These are phyloP conservation scores for Ammodytes dubius DNA, from an alignment of 2,113 vertebrate species.

Conservation along the genomic window DNA sequence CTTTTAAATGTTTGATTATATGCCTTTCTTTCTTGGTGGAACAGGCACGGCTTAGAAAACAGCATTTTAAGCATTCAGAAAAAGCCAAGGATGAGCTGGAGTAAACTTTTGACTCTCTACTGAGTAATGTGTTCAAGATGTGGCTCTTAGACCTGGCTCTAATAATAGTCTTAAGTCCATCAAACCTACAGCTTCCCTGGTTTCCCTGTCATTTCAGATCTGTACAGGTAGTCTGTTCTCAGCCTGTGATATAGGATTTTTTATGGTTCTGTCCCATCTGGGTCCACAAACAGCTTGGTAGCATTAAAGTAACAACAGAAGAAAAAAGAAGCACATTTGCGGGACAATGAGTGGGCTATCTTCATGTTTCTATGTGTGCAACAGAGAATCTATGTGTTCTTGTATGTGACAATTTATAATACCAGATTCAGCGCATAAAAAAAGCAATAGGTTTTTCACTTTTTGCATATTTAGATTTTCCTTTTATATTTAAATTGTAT, in stretches of 20 bases:
- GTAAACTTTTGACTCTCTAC: conserved; percentile 65
- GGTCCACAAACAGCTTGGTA: conserved; percentile 53
- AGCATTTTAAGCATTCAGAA: conserved; percentile 43
- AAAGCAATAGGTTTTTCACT: neutral
- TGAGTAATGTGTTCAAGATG: conserved; percentile 76
- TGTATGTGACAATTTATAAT: neutral
- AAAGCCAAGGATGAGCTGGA: conserved; percentile 49
- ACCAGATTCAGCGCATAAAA: neutral
- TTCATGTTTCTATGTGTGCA: neutral
- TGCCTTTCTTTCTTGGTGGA: neutral
- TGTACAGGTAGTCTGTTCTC: conserved; percentile 32
- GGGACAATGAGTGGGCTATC: too few species aligned
- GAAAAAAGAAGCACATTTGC: conserved; percentile 21
- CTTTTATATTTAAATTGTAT: neutral
- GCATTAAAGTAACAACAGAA: conserved; percentile 44
- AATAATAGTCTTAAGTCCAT: conserved; percentile 33
- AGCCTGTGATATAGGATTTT: conserved; percentile 55
- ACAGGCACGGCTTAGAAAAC: neutral
- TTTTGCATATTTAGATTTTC: neutral
- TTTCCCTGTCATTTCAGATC: conserved; percentile 39
- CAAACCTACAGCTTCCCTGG: conserved; percentile 6
- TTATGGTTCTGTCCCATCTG: conserved; percentile 51
- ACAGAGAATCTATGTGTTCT: neutral
- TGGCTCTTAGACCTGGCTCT: conserved; percentile 42
- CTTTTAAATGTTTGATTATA: neutral